Percentiles rank a stretch among this genome's conserved stretches.
These are phyloP conservation scores for Heliornis fulica DNA, from an alignment of 2,113 vertebrate genomes.

Conservation along the genomic window DNA sequence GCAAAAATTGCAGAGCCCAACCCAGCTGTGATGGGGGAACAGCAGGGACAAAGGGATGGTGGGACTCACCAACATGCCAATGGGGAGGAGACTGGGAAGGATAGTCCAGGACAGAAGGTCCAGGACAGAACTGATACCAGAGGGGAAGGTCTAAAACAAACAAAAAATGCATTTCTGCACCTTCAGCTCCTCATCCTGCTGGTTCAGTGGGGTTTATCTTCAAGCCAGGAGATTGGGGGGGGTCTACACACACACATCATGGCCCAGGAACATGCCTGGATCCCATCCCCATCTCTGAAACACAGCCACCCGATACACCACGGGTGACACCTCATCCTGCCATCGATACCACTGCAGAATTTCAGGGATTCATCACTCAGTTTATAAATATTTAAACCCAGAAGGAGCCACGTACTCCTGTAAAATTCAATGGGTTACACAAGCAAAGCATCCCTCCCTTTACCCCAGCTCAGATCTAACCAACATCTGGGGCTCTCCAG, in stretches of 20 bases:
- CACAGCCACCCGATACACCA: neutral
- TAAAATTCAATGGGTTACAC: accelerated
- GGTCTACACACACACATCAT: accelerated
- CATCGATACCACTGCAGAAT: neutral
- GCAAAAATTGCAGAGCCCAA: neutral
- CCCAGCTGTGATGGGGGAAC: accelerated
- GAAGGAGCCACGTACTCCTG: neutral
- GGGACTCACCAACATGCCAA: accelerated
- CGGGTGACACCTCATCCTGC: neutral
- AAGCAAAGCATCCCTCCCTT: neutral
- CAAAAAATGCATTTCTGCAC: neutral
- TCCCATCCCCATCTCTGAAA: neutral
- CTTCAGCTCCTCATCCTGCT: neutral
- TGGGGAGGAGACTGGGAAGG: neutral
- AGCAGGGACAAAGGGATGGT: accelerated
- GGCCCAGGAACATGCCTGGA: neutral
- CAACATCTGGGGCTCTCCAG: neutral
- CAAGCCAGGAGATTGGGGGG: accelerated
- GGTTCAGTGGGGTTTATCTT: neutral
- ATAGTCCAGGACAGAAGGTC: neutral
- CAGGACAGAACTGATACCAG: neutral
- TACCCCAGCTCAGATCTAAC: neutral
- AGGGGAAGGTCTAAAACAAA: neutral
- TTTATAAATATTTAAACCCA: conserved; percentile 23
- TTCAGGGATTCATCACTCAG: neutral